Evolutionary conservation across 2,888 invertebrate species (phyloP), one percentile per base, ranked within the genome.

Genomic region (Drosophila leonis): DNA sequence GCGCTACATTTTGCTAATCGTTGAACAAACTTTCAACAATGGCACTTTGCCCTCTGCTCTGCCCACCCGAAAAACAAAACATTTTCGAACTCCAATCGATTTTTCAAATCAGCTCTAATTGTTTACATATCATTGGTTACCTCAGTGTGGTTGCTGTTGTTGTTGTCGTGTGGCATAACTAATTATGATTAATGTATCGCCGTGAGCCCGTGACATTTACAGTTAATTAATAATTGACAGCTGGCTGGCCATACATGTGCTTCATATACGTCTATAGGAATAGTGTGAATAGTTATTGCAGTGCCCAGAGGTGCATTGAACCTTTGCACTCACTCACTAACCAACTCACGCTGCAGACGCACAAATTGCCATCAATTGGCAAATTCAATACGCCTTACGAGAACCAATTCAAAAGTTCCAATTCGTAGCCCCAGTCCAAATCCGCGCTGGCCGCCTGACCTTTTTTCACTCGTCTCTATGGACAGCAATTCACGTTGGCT

Each of bases 161-260:
- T 42, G 46, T 69, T 77, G 90, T 74, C 81, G 80, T 83, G 81
- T 90, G 88, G 83, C 90, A 86, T 85, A 88, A 88, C 86, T 90
- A 88, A 90, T 90, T 90, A 90, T 90, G 88, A 90, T 86, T 90
- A 86, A 86, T 86, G 81, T 57, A 44, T 60, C 69, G 65, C 65
- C 75, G 66, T 66, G 76, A 87, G 90, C 84, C 77, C 77, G 54
- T 77, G 84, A 87, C 84, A 89, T 83, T 87, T 87, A 84, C 84
- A 77, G 65, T 82, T 89, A 87, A 84, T 66, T 66, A 66, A 48
- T 56, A 67, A 56, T 84, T 79, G 87, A 77, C 87, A 79, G 71
- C 61, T 56, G 69, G 42, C 54, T 49, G 49, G 33, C 63, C 29
- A 33, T 35, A 5, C 18, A 15, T 29, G 7, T 64, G 29, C 15